Evolutionary conservation across 2,888 invertebrate species (phyloP), one percentile per base, ranked within the genome.

Genomic region (Cremastinae sp.): DNA sequence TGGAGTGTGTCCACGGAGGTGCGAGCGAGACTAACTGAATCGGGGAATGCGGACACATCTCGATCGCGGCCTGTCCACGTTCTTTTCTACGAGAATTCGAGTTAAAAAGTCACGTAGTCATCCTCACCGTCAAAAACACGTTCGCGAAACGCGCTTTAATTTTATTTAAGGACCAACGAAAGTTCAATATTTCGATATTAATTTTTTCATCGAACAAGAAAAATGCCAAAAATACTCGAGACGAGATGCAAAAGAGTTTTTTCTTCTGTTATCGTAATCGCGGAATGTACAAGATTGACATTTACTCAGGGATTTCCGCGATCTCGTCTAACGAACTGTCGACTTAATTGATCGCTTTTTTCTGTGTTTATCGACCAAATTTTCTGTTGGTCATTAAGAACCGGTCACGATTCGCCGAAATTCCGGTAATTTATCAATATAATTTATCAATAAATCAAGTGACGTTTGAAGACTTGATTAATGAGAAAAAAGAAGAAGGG

Each of bases 101-200:
- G n/a, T n/a, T 22, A 9, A 65, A 61, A 62, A 56, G 73, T 74
- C 68, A 74, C 71, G 74, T 74, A 70, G 62, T 62, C 62, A 28
- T 43, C 14, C 35, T 4, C 43, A 9, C 10, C 41, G 69, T 35
- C 41, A 14, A 18, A 43, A 20, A 28, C 18, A 53, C 35, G 14
- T 20, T 10, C 45, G 14, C 47, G 41, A 20, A 35, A 18, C 20
- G 20, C 14, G 5, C 8, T 12, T 14, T 12, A 58, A 16, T 35
- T 47, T 12, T 47, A 12, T 28, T 28, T 28, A 28, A 28, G 28
- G 28, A 28, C 28, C 28, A 45, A 39, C 61, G 14, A 49, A 37
- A 35, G 28, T 7, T 9, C 14, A 9, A 5, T 22, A 28, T 10
- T 22, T 51, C 22, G 12, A 2, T 51, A 22, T 51, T 2, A 20